phyloP scores from a whole-genome alignment of 2,888 invertebrate genomes.

The Hesperia comma region DNA sequence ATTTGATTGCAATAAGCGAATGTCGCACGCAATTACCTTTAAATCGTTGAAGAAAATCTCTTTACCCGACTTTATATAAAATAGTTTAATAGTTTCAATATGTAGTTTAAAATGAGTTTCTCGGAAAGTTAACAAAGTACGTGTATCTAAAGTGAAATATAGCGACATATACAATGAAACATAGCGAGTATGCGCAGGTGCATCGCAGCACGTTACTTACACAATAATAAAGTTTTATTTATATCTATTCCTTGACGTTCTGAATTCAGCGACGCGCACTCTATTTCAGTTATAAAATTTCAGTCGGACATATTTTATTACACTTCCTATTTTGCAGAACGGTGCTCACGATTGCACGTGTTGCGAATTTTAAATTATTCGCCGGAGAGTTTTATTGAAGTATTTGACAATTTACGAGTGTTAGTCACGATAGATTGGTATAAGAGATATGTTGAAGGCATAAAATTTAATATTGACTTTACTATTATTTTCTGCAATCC shows the following conservation, averaged over 20 bases:
- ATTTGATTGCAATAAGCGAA: no score
- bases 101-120: slow-evolving; percentile 12
- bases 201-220: slow-evolving; percentile 26
- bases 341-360: slow-evolving; percentile 70
- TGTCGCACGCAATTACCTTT: background rate
- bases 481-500: no score
- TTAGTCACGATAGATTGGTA: slow-evolving; percentile 36
- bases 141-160: slow-evolving; percentile 24
- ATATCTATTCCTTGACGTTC: slow-evolving; percentile 37
- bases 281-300: slow-evolving; percentile 49
- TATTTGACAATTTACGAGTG: slow-evolving; percentile 38
- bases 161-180: slow-evolving; percentile 23
- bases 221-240: slow-evolving; percentile 37
- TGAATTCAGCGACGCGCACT: slow-evolving; percentile 46
- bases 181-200: slow-evolving; percentile 21
- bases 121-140: slow-evolving; percentile 17
- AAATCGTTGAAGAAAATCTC: background rate
- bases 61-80: background rate
- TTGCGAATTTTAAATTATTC: slow-evolving; percentile 71
- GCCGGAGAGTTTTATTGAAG: slow-evolving; percentile 33
- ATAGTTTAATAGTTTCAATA: slow-evolving; percentile 2
- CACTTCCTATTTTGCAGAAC: slow-evolving; percentile 59
- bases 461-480: background rate
- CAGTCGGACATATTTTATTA: slow-evolving; percentile 48
- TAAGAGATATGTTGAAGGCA: slow-evolving; percentile 14